Evolutionary conservation across 2,797 vertebrate genomes (phyloP).

Genomic region (Halcyon leucocephala): DNA sequence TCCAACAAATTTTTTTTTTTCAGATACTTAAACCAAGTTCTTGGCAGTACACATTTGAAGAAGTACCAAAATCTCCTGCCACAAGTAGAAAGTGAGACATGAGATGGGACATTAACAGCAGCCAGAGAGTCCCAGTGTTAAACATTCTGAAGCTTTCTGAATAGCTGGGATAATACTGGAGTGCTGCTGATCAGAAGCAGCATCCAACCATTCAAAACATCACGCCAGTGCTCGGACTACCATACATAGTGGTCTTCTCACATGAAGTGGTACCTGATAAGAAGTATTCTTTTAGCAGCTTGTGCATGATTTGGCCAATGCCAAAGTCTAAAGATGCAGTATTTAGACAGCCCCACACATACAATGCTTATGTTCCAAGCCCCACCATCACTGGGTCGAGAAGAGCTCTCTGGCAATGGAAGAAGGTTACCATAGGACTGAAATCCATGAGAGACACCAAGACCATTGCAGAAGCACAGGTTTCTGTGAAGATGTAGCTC

Average conservation of each 20-base stretch:
- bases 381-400: accelerated
- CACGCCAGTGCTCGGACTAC: accelerated
- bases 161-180: background rate
- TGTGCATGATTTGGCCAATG: background rate
- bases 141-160: background rate
- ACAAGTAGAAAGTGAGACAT: background rate
- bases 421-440: background rate
- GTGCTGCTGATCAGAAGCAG: background rate
- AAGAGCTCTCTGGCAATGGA: background rate
- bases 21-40: background rate
- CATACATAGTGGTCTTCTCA: background rate
- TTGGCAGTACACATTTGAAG: background rate
- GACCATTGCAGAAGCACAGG: background rate
- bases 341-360: background rate
- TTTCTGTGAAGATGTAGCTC: background rate
- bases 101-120: background rate
- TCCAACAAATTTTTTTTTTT: background rate
- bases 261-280: background rate
- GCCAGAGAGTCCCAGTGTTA: background rate
- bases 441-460: background rate
- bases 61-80: background rate
- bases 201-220: background rate
- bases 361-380: background rate
- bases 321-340: background rate
- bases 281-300: background rate